Conservation (phyloP, 2,888 invertebrate species). For the Chloromyia formosa region DNA sequence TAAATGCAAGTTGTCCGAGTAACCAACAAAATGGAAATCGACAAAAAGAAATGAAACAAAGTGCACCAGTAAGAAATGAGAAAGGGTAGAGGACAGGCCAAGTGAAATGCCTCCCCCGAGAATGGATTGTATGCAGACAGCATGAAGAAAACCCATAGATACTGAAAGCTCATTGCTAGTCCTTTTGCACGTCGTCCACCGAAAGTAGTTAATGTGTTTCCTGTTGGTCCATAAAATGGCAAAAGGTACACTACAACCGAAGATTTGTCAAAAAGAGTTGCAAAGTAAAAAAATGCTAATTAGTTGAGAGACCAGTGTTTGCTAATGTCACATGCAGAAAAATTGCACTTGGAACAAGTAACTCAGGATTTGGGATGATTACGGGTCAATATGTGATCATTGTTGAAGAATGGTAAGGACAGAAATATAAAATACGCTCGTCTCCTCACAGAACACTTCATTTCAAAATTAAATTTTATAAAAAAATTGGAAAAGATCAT, state of each 20-base stretch:
- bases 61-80: neutral
- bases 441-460: too few species aligned
- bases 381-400: too few species aligned
- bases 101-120: neutral
- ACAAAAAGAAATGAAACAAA: slow-evolving; percentile 15
- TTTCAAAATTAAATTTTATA: too few species aligned
- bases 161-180: neutral
- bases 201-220: neutral
- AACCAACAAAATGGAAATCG: slow-evolving; percentile 26
- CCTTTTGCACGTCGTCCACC: neutral
- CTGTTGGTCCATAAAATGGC: neutral
- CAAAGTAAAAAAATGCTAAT: neutral
- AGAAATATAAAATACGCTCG: too few species aligned
- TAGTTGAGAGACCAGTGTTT: neutral
- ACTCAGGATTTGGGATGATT: too few species aligned
- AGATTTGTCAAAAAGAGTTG: neutral
- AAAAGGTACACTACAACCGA: neutral
- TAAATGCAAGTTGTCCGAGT: slow-evolving; percentile 36
- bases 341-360: too few species aligned
- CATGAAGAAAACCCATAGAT: neutral
- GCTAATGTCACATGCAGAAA: too few species aligned
- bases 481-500: too few species aligned
- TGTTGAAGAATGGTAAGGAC: too few species aligned
- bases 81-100: neutral
- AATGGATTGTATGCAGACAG: neutral